Percentiles rank a stretch among this genome's conserved stretches.
Conservation (phyloP, 2,797 vertebrate genomes). For the Buphagus erythrorhynchus region DNA sequence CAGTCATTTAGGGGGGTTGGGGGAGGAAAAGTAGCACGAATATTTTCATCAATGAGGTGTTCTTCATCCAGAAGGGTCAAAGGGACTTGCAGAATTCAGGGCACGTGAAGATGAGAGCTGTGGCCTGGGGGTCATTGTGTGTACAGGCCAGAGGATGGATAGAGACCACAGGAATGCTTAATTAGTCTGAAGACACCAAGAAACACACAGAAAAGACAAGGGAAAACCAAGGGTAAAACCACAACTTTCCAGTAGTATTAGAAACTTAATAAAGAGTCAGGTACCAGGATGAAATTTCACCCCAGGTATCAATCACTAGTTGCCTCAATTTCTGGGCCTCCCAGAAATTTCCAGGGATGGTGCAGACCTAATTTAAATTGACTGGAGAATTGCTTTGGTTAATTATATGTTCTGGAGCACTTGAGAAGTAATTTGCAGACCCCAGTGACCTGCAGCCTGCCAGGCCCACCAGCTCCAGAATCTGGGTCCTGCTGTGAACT, state of each 20-base stretch:
- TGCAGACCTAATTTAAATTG: background rate
- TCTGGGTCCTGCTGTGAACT: background rate
- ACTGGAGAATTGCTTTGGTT: background rate
- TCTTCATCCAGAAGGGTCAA: background rate
- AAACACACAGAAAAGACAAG: background rate
- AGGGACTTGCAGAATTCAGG: background rate
- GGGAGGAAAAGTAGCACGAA: background rate
- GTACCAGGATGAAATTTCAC: background rate
- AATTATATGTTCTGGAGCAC: background rate
- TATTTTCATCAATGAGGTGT: background rate
- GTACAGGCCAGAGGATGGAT: background rate
- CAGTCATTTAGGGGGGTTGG: rapidly evolving
- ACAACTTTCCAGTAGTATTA: background rate
- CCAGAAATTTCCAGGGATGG: background rate
- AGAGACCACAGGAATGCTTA: background rate
- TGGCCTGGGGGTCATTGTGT: background rate
- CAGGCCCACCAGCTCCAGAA: background rate
- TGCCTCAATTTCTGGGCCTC: background rate
- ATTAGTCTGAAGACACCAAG: background rate
- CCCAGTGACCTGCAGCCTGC: background rate
- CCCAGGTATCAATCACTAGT: background rate
- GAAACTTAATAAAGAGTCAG: background rate
- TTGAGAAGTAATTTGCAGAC: background rate
- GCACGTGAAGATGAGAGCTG: background rate
- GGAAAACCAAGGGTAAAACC: background rate